Evolutionary conservation across 2,888 invertebrate species (phyloP).

Genomic region (Lumbricus terrestris): DNA sequence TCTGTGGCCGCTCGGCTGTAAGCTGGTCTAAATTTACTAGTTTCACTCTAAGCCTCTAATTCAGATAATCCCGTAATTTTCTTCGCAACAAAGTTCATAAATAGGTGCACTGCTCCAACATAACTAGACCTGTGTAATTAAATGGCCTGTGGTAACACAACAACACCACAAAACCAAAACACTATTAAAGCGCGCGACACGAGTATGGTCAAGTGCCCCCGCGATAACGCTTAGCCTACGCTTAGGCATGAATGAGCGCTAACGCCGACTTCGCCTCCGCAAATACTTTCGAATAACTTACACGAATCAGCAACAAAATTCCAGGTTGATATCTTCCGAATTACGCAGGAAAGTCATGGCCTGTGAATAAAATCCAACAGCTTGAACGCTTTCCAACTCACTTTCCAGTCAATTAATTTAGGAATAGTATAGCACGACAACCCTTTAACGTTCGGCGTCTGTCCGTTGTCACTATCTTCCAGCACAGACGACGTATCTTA

Average conservation of each 20-base stretch:
- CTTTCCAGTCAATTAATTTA: neutral
- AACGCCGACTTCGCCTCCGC: too few relatives aligned
- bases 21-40: neutral
- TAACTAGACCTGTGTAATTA: neutral
- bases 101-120: neutral
- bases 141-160: neutral
- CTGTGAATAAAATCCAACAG: neutral
- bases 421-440: neutral
- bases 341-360: neutral
- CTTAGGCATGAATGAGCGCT: too few relatives aligned
- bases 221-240: neutral
- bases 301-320: neutral
- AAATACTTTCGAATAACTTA: neutral
- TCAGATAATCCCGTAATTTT: neutral
- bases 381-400: neutral
- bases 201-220: neutral
- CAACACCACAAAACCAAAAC: neutral
- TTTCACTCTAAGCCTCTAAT: neutral
- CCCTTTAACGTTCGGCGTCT: neutral
- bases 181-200: neutral
- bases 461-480: neutral
- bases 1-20: neutral
- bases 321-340: constrained; percentile 3
- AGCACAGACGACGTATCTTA: neutral
- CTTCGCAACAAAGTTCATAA: neutral